A percentile compares a stretch with the other conserved stretches of the same genome.
Conservation (phyloP, 1,140 invertebrate genomes). For the Cotesia vestalis region DNA sequence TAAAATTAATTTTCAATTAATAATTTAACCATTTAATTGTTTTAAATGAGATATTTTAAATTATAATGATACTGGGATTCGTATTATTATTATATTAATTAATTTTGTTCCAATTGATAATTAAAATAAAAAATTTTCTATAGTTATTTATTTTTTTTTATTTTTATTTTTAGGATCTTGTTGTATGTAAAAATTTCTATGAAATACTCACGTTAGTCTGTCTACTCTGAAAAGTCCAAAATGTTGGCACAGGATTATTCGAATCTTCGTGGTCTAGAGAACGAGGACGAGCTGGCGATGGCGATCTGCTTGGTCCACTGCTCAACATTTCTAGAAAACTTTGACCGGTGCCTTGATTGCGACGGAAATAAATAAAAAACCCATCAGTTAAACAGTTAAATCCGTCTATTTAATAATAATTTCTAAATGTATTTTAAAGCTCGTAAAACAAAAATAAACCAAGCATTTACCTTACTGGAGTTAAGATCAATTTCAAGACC, state of each 20-base stretch:
- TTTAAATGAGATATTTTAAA: no score
- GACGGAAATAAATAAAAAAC: slow-evolving; percentile 21
- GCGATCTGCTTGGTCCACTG: slow-evolving; percentile 61
- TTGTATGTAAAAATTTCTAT: not conserved
- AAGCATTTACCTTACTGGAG: slow-evolving; percentile 53
- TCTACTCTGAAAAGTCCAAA: slow-evolving; percentile 59
- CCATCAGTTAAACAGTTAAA: not conserved
- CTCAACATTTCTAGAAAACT: slow-evolving; percentile 63
- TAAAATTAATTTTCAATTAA: no score
- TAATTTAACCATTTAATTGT: no score
- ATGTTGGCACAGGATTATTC: slow-evolving; percentile 60
- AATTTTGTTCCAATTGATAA: no score
- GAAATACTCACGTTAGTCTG: slow-evolving; percentile 50
- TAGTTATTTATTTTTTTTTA: no score
- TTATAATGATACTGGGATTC: no score
- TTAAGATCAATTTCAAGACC: slow-evolving; percentile 47
- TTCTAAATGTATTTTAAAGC: not conserved
- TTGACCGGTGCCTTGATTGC: slow-evolving; percentile 49
- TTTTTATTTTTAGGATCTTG: no score
- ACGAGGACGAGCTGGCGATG: slow-evolving; percentile 58
- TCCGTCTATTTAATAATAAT: not conserved
- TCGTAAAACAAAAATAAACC: not conserved
- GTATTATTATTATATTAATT: no score
- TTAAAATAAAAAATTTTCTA: no score
- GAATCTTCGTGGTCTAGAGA: slow-evolving; percentile 55